Evolutionary conservation across 2,113 vertebrate genomes (phyloP).

Genomic region (Phalacrocorax carbo): DNA sequence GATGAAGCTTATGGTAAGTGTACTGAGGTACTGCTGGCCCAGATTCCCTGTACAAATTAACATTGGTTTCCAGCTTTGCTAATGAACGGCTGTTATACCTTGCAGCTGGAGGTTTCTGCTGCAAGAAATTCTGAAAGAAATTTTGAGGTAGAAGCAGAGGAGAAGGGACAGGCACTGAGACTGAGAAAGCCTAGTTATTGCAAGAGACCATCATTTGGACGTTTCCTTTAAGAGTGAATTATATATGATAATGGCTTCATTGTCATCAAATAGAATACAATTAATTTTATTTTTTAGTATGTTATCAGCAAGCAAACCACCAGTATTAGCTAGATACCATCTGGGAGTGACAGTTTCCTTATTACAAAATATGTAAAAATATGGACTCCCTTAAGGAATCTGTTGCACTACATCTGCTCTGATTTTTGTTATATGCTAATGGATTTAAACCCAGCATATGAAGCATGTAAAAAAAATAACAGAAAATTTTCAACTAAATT

Average conservation of each 20-base stretch:
- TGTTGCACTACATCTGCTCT: slow-evolving; percentile 82
- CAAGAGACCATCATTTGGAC: slow-evolving; percentile 57
- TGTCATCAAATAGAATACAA: slow-evolving; percentile 84
- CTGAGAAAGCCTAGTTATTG: slow-evolving; percentile 12
- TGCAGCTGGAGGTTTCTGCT: slow-evolving; percentile 56
- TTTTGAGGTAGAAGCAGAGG: not conserved
- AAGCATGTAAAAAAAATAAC: slow-evolving; percentile 74
- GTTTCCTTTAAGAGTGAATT: slow-evolving; percentile 76
- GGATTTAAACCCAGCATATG: slow-evolving; percentile 84
- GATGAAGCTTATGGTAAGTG: not conserved
- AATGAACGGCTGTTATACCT: slow-evolving; percentile 35
- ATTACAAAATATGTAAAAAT: slow-evolving; percentile 90
- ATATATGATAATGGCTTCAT: slow-evolving; percentile 81
- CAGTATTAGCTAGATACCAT: slow-evolving; percentile 81
- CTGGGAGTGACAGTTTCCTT: slow-evolving; percentile 86
- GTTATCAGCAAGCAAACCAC: slow-evolving; percentile 84
- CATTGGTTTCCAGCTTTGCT: slow-evolving; percentile 39
- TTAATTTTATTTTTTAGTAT: slow-evolving; percentile 86
- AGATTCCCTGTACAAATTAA: slow-evolving; percentile 44
- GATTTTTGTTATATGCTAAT: slow-evolving; percentile 86
- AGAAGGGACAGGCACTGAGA: slow-evolving; percentile 3
- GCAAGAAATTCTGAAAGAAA: slow-evolving; percentile 9
- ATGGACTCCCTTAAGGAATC: slow-evolving; percentile 87
- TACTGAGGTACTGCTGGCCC: not conserved
- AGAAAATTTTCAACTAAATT: slow-evolving; percentile 79